These are phyloP conservation scores for Tretioscincus oriximinensis DNA, from an alignment of 2,113 vertebrate species.

Conservation along the genomic window DNA sequence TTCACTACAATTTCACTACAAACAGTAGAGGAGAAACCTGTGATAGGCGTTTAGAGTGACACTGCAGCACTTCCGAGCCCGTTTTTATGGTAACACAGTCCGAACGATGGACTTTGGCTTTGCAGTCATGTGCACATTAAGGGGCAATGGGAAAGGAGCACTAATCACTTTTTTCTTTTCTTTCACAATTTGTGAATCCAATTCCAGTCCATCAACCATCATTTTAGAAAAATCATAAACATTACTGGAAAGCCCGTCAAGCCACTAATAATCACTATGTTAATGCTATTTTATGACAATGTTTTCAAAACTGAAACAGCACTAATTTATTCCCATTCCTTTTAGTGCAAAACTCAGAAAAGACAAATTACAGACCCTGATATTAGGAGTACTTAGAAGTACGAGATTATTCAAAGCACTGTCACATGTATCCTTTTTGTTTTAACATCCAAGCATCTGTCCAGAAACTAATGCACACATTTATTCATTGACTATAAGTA, in stretches of 20 bases:
- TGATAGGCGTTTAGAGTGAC: too few relatives aligned
- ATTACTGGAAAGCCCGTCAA: neutral
- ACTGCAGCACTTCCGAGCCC: too few relatives aligned
- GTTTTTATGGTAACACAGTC: too few relatives aligned
- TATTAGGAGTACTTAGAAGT: neutral
- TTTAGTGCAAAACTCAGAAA: neutral
- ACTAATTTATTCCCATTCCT: neutral
- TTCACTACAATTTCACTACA: too few relatives aligned
- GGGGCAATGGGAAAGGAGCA: too few relatives aligned
- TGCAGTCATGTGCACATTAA: too few relatives aligned
- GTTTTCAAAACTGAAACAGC: neutral
- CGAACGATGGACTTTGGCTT: too few relatives aligned
- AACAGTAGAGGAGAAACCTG: too few relatives aligned
- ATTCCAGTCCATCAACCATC: neutral
- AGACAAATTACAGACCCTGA: neutral
- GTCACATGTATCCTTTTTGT: conserved; percentile 20
- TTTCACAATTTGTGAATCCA: too few relatives aligned
- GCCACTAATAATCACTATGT: neutral
- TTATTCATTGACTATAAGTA: neutral
- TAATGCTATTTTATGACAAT: neutral
- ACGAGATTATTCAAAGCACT: conserved; percentile 12
- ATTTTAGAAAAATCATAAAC: neutral
- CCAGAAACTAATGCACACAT: conserved; percentile 26
- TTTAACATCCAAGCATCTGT: conserved; percentile 23
- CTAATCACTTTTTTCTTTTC: too few relatives aligned